Conservation (phyloP, 1,140 invertebrate genomes). For the Drosophila pruinosa region DNA sequence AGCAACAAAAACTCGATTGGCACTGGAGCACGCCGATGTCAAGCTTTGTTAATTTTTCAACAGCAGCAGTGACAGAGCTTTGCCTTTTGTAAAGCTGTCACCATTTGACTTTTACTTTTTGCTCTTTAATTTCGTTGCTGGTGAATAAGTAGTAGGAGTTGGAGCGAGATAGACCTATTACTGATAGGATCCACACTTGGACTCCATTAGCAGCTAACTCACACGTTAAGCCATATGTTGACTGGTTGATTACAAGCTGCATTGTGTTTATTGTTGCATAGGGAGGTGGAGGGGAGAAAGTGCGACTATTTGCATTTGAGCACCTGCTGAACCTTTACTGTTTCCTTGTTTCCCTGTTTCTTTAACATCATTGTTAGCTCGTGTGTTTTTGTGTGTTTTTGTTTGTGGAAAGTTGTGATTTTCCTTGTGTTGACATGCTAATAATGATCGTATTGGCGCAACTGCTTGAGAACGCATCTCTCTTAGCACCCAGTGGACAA, state of each 20-base stretch:
- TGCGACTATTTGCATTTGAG: slow-evolving; percentile 48
- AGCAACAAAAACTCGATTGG: slow-evolving; percentile 47
- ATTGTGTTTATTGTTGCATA: slow-evolving; percentile 55
- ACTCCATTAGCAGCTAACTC: background rate
- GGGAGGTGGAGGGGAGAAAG: background rate
- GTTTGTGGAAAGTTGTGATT: slow-evolving; percentile 76
- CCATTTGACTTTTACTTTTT: slow-evolving; percentile 32
- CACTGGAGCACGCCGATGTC: slow-evolving; percentile 42
- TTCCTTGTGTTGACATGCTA: slow-evolving; percentile 73
- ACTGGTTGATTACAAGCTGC: slow-evolving; percentile 72
- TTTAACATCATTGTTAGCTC: slow-evolving; percentile 71
- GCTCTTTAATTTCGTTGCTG: slow-evolving; percentile 12
- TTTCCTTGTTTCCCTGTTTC: slow-evolving; percentile 14
- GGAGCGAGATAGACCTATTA: slow-evolving; percentile 19
- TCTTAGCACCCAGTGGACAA: slow-evolving; percentile 67
- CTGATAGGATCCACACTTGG: slow-evolving; percentile 35
- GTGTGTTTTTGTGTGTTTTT: slow-evolving; percentile 6
- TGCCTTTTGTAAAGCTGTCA: background rate
- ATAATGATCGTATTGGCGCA: slow-evolving; percentile 74
- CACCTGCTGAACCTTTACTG: slow-evolving; percentile 37
- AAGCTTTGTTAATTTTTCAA: slow-evolving; percentile 70
- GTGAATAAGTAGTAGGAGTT: background rate
- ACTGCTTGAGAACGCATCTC: slow-evolving; percentile 61
- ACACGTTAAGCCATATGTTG: background rate
- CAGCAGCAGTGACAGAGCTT: slow-evolving; percentile 39